Percentiles rank a stretch among this genome's conserved stretches.
Conservation (phyloP, 2,888 invertebrate genomes). For the Ypsolopha sequella region DNA sequence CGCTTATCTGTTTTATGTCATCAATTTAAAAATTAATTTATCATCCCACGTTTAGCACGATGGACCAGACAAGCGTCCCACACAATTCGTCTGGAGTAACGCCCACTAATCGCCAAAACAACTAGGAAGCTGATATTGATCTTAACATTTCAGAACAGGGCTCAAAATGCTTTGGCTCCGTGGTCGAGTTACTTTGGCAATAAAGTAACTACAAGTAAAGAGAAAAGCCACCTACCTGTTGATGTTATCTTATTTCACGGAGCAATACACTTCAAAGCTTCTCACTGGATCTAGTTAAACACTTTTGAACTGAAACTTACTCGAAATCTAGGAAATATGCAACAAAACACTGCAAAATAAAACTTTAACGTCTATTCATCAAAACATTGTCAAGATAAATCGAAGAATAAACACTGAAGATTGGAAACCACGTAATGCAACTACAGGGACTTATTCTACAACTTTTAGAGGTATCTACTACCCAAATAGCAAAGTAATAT, state of each 20-base stretch:
- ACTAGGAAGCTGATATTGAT: slow-evolving; percentile 6
- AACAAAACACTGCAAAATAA: background rate
- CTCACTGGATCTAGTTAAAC: background rate
- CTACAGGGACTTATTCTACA: no score
- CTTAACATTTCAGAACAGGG: no score
- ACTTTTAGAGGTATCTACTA: background rate
- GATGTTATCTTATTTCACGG: slow-evolving; percentile 25
- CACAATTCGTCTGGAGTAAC: slow-evolving; percentile 52
- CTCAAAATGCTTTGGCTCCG: no score
- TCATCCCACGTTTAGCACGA: slow-evolving; percentile 27
- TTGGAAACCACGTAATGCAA: background rate
- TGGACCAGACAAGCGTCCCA: slow-evolving; percentile 40
- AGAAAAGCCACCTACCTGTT: slow-evolving; percentile 49
- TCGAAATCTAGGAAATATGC: background rate
- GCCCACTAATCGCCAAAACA: slow-evolving; percentile 38
- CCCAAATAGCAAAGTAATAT: slow-evolving; percentile 17
- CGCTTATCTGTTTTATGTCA: no score
- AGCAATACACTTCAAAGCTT: background rate
- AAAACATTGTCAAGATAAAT: background rate
- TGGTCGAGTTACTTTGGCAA: no score
- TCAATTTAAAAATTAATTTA: slow-evolving; percentile 9
- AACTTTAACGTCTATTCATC: background rate
- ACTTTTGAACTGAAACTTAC: slow-evolving; percentile 9
- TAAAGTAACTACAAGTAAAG: slow-evolving; percentile 11
- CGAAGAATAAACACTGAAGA: background rate